These are phyloP conservation scores for Acholoe squamosa DNA, from an alignment of 2,888 invertebrate genomes.

Conservation along the genomic window DNA sequence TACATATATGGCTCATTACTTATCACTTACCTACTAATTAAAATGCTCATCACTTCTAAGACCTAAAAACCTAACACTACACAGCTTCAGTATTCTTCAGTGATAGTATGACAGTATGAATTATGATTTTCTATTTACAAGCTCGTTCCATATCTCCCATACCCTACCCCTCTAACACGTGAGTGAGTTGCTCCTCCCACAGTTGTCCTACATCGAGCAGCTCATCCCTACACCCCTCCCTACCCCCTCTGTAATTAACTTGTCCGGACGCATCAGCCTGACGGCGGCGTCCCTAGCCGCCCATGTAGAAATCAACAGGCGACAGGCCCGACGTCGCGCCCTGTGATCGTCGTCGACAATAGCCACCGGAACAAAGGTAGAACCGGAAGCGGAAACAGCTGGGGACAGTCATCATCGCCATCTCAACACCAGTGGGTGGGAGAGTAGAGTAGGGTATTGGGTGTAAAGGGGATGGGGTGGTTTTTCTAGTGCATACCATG, in stretches of 20 bases:
- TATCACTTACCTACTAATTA: no score
- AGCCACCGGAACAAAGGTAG: constrained; percentile 1
- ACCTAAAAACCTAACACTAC: no score
- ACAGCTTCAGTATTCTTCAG: no score
- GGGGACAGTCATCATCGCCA: background rate
- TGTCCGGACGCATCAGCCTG: constrained; percentile 9
- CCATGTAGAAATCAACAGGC: constrained; percentile 27
- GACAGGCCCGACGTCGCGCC: constrained; percentile 5
- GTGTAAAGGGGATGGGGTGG: background rate
- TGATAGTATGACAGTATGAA: no score
- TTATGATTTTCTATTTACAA: no score
- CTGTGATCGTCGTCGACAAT: constrained; percentile 38
- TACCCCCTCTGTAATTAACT: constrained; percentile 20
- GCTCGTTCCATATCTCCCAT: no score
- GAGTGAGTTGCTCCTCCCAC: background rate
- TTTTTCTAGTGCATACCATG: background rate
- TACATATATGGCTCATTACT: no score
- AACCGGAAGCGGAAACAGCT: constrained; percentile 11
- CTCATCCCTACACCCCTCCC: background rate
- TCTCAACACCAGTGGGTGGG: background rate
- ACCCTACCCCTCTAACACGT: background rate
- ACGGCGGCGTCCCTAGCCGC: background rate
- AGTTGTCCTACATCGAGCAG: constrained; percentile 11
- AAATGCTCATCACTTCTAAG: no score
- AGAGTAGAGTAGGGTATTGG: background rate